Evolutionary conservation across 2,797 vertebrate genomes (phyloP).

Genomic region (Xenentodon cancila): DNA sequence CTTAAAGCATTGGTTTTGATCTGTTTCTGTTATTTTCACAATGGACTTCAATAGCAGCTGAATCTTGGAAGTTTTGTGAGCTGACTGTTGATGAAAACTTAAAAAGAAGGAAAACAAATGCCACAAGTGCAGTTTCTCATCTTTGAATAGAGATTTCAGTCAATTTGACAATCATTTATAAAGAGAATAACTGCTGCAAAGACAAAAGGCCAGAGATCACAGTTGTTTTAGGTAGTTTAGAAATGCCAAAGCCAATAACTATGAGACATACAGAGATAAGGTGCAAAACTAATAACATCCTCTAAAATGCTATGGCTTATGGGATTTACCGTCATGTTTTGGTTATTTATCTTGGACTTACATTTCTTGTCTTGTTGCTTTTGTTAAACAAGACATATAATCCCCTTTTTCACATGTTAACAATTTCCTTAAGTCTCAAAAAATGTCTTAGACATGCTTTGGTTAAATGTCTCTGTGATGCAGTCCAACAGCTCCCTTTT

Average conservation of each 20-base stretch:
- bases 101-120: neutral
- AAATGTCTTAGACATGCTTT: no score
- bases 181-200: neutral
- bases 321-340: no score
- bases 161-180: neutral
- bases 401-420: no score
- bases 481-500: no score
- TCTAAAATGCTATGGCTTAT: neutral
- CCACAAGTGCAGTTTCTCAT: slow-evolving; percentile 13
- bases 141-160: slow-evolving; percentile 29
- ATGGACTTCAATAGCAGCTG: neutral
- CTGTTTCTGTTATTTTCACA: neutral
- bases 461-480: no score
- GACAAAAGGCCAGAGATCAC: slow-evolving; percentile 2
- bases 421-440: no score
- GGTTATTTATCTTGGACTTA: no score
- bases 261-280: slow-evolving; percentile 13
- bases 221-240: slow-evolving; percentile 24
- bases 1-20: neutral
- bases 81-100: slow-evolving; percentile 9
- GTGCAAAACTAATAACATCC: slow-evolving; percentile 16
- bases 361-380: no score
- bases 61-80: slow-evolving; percentile 5
- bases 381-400: no score
- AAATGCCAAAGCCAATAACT: slow-evolving; percentile 20